Evolutionary conservation across 2,113 vertebrate species (phyloP).

Genomic region (Gila orcuttii): DNA sequence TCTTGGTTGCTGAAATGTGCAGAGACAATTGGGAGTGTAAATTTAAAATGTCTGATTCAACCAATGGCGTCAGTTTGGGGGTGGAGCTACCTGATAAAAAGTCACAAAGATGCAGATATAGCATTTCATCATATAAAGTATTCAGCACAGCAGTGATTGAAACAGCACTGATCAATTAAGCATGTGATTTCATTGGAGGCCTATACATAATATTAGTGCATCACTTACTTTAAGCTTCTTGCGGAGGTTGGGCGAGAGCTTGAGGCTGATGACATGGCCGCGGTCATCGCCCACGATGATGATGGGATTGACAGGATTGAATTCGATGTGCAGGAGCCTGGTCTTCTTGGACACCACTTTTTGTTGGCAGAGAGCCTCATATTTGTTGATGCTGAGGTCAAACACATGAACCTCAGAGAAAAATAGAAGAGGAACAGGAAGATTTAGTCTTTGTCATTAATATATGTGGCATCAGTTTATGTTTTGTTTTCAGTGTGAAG

Average conservation of each 20-base stretch:
- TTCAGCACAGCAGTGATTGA: neutral
- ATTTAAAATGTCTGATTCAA: neutral
- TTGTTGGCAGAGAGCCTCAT: constrained; percentile 88
- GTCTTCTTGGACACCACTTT: constrained; percentile 84
- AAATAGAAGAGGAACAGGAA: neutral
- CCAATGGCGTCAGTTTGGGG: neutral
- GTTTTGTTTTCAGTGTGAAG: neutral
- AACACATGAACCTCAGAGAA: constrained; percentile 86
- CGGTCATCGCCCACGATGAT: constrained; percentile 86
- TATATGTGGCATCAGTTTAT: neutral
- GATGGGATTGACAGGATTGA: constrained; percentile 88
- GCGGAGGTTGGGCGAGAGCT: constrained; percentile 94
- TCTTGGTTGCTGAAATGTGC: neutral
- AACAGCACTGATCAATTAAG: constrained; percentile 1
- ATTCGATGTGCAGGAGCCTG: constrained; percentile 86
- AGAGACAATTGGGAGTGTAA: neutral
- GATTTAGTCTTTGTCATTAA: neutral
- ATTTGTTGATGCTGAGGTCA: constrained; percentile 89
- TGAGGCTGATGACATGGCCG: constrained; percentile 83
- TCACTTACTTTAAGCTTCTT: constrained; percentile 89
- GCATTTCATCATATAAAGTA: neutral
- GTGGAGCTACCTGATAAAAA: neutral
- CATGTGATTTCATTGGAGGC: neutral
- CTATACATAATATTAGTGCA: too few relatives aligned
- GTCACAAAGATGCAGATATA: neutral